Conservation (phyloP, 1,140 invertebrate genomes). For the Pemphigus obesinymphae region DNA sequence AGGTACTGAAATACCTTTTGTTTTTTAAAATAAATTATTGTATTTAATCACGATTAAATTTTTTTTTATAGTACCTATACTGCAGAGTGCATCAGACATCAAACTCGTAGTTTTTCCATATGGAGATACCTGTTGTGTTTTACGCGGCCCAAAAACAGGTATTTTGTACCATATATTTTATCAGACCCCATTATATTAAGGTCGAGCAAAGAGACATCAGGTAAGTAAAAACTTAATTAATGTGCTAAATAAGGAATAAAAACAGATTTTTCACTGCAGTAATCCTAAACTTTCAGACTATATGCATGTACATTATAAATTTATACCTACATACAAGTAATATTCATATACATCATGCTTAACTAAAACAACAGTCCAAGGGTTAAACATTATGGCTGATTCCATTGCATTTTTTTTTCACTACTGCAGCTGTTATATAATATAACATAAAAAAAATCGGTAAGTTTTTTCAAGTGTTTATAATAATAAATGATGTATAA, state of each 20-base stretch:
- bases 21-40: too few species aligned
- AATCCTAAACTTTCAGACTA: not conserved
- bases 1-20: too few species aligned
- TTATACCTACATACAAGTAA: too few species aligned
- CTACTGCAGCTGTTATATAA: not conserved
- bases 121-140: too few species aligned
- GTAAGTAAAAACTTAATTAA: slow-evolving; percentile 11
- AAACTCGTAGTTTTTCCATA: too few species aligned
- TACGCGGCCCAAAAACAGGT: too few species aligned
- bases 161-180: not conserved
- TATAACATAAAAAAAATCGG: too few species aligned
- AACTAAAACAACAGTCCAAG: not conserved
- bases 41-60: too few species aligned
- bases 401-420: not conserved
- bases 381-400: not conserved
- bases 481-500: not conserved
- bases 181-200: not conserved
- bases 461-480: too few species aligned
- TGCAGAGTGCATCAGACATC: too few species aligned
- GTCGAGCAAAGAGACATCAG: not conserved
- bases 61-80: too few species aligned
- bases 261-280: not conserved
- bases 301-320: too few species aligned
- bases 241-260: not conserved
- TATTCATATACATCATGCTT: not conserved